Conservation (phyloP, 2,888 invertebrate genomes). For the Acrobasis repandana region DNA sequence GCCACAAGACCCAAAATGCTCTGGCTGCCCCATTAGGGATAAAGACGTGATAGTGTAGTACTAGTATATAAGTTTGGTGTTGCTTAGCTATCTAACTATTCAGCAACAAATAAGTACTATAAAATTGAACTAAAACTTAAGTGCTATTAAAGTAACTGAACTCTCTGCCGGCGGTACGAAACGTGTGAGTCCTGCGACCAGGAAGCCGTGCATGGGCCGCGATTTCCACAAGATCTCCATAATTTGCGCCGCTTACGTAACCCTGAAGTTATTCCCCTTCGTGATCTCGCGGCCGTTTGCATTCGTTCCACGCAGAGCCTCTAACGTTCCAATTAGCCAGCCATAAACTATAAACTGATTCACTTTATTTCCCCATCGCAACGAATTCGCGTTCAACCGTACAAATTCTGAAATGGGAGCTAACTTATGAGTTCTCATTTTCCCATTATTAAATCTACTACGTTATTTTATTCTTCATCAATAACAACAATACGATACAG, state of each 20-base stretch:
- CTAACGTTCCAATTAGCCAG: conserved; percentile 9
- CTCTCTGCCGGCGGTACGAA: background rate
- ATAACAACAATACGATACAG: no score
- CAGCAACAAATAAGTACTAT: no score
- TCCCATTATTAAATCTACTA: background rate
- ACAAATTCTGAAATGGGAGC: background rate
- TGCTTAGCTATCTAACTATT: no score
- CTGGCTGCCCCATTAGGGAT: no score
- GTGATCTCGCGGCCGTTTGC: conserved; percentile 12
- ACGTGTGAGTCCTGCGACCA: conserved; percentile 1
- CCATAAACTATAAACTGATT: background rate
- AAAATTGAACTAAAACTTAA: no score
- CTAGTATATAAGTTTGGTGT: no score
- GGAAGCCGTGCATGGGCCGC: background rate
- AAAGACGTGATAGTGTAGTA: no score
- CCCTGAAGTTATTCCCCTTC: conserved; percentile 8
- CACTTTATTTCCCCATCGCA: conserved; percentile 2
- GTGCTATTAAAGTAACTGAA: background rate
- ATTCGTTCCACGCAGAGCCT: conserved; percentile 13
- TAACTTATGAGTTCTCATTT: background rate
- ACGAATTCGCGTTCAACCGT: conserved; percentile 10
- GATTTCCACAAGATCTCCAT: conserved; percentile 11
- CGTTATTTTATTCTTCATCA: background rate
- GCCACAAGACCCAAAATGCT: no score
- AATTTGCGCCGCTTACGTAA: conserved; percentile 18